A percentile compares a stretch with the other conserved stretches of the same genome.
These are phyloP conservation scores for Spilogale gracilis DNA, from an alignment of 2,113 vertebrate genomes.

Conservation along the genomic window DNA sequence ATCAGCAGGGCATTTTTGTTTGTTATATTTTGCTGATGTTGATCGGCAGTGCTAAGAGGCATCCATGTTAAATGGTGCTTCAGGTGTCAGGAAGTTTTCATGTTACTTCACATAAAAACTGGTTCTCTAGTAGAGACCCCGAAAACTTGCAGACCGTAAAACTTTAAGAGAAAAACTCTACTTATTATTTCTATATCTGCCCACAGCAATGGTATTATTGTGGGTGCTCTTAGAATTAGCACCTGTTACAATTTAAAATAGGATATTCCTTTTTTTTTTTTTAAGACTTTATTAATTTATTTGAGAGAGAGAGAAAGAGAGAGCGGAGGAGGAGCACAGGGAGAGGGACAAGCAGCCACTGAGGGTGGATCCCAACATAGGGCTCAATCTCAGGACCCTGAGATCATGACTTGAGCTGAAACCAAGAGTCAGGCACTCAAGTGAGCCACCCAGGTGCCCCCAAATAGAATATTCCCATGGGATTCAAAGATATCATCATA, in stretches of 20 bases:
- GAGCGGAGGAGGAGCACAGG: background rate
- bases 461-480: background rate
- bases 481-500: background rate
- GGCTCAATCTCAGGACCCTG: background rate
- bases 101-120: background rate
- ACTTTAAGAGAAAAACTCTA: background rate
- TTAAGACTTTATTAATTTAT: background rate
- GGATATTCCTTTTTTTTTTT: background rate
- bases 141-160: background rate
- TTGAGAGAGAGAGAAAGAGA: background rate
- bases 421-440: background rate
- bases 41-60: background rate
- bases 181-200: background rate
- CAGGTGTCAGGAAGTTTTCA: background rate
- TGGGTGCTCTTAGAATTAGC: background rate
- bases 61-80: background rate
- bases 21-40: background rate
- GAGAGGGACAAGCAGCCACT: background rate
- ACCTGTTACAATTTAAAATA: background rate
- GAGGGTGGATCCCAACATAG: background rate
- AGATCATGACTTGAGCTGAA: background rate
- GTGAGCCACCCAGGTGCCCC: background rate
- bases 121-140: background rate
- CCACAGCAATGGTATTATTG: background rate
- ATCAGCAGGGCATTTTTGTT: background rate